phyloP scores from a whole-genome alignment of 2,113 vertebrate genomes.

The Engystomops pustulosus region DNA sequence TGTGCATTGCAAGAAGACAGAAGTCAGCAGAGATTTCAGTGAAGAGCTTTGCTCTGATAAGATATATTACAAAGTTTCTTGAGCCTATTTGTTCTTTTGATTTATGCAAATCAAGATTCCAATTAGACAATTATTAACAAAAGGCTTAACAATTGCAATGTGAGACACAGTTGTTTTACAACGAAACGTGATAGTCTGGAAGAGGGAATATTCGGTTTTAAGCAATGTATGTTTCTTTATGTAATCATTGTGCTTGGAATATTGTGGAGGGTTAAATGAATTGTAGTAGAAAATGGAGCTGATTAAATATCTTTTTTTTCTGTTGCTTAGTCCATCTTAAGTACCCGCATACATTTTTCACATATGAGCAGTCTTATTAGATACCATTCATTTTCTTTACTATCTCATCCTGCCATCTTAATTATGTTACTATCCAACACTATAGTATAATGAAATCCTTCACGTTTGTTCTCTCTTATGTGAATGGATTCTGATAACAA shows the following conservation, averaged over 20 bases:
- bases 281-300: not conserved
- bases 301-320: not conserved
- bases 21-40: too few relatives aligned
- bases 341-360: slow-evolving; percentile 11
- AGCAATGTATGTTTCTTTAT: not conserved
- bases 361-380: slow-evolving; percentile 12
- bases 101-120: too few relatives aligned
- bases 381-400: slow-evolving; percentile 31
- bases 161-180: too few relatives aligned
- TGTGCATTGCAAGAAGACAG: too few relatives aligned
- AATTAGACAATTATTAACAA: too few relatives aligned
- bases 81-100: too few relatives aligned
- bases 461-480: slow-evolving; percentile 4
- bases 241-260: not conserved
- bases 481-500: slow-evolving; percentile 27
- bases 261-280: not conserved
- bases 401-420: slow-evolving; percentile 41
- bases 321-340: slow-evolving; percentile 18
- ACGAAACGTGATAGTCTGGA: not conserved
- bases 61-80: too few relatives aligned
- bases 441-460: slow-evolving; percentile 27
- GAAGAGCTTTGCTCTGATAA: too few relatives aligned
- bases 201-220: not conserved
- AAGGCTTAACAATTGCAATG: too few relatives aligned
- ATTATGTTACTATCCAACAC: slow-evolving; percentile 32